Evolutionary conservation across 2,797 vertebrate species (phyloP).

Genomic region (Urocyon cinereoargenteus): DNA sequence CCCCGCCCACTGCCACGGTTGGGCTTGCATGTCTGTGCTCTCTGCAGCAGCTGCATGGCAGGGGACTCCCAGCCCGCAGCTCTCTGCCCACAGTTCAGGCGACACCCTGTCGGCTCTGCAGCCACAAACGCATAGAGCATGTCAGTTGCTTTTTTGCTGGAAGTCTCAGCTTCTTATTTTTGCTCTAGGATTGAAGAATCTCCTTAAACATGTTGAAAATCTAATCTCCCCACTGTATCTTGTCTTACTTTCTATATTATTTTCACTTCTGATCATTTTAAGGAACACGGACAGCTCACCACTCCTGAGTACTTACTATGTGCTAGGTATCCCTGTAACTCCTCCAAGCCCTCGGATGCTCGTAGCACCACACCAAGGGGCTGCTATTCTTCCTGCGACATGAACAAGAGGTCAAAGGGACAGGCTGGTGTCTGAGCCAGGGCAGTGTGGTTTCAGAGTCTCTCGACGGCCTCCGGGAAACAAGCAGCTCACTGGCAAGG

Average conservation of each 20-base stretch:
- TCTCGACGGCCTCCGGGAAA: not conserved
- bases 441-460: not conserved
- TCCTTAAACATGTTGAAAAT: not conserved
- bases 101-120: not conserved
- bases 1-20: fast-evolving
- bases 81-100: not conserved
- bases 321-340: not conserved
- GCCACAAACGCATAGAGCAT: not conserved
- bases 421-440: not conserved
- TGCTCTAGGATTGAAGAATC: not conserved
- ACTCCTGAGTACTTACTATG: too few species aligned
- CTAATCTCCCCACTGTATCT: not conserved
- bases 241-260: not conserved
- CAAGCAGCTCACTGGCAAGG: too few species aligned
- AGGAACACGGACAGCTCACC: not conserved
- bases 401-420: not conserved
- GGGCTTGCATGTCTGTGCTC: not conserved
- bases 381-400: too few species aligned
- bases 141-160: not conserved
- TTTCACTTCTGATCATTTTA: not conserved
- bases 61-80: not conserved
- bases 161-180: not conserved
- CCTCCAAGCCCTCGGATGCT: not conserved
- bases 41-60: not conserved
- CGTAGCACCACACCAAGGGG: too few species aligned